Base-by-base conservation (phyloP, 2,113 vertebrate genomes). In the Syngnathus typhle region DNA sequence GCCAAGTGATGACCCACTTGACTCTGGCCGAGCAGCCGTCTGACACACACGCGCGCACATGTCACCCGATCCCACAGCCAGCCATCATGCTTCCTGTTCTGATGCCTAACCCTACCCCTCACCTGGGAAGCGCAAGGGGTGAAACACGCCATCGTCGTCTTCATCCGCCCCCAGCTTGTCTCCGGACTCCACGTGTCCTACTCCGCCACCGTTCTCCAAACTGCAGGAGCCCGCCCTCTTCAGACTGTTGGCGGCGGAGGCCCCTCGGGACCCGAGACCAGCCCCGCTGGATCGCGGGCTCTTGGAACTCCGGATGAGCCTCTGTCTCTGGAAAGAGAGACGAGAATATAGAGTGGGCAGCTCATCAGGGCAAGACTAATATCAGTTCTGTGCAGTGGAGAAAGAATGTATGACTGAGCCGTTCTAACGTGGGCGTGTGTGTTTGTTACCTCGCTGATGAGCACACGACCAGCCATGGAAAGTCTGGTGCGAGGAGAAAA, bases 401-500 rank as follows among this genome's bases (percentile, higher is more conserved):
- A 52, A n/a, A n/a, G 1, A 52, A n/a, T 9, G 1, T 1, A n/a
- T 3, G 41, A 11, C 41, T 43, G 41, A 11, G 1, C 41, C 12
- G 12, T 43, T 2, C 41, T 43, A 32, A 38, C 21, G 0, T 16
- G 41, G 15, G 6, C 1, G 12, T 8, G 1, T 8, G 32, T 13
- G 60, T 1, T 11, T 47, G n/a, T 19, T 77, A 93, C 92, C 90
- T 93, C 91, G 5, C 91, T 92, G 85, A 93, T 93, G 79, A 93
- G 76, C 85, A 93, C 71, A 21, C 91, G 90, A 60, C 90, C 88
- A 0, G 92, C 92, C 92, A 93, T 93, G 78, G 85, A 82, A 71
- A 93, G 91, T 39, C 92, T 85, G 43, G 92, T 93, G 58, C 91
- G 88, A 1, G 92, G 91, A 23, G 90, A 90, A 83, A 93, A 93